Evolutionary conservation across 2,888 invertebrate species (phyloP), one percentile per base, ranked within the genome.

Genomic region (Eristalis tenax): DNA sequence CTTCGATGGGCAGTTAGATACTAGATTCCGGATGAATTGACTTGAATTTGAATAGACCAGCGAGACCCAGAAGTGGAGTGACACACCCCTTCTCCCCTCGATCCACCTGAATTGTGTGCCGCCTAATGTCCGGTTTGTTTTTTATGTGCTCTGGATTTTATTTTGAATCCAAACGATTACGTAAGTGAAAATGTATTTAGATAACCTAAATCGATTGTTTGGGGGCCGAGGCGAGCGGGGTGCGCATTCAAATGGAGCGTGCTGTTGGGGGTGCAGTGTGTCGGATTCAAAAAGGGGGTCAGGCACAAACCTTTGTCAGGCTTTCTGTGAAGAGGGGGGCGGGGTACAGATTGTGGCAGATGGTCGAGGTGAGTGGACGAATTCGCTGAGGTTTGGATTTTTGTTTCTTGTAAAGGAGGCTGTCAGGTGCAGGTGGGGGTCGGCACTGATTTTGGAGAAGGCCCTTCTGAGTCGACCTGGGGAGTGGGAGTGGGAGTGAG

Each of bases 201-300:
- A 73, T 85, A 85, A 85, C 84, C 84, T 40, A 77, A 73, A 77
- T 85, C 81, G 28, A 85, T 85, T 85, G 81, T 80, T 71, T 4
- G 59, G 26, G 57, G 13, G 23, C 1, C 1, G 59, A 4, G 23
- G 26, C 2, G 59, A n/a, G 3, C 15, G 59, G 26, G 26, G 50
- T 5, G 50, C 18, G 50, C 50, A 18, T 18, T 8, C 50, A 50
- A 50, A 18, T 50, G 50, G 50, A 50, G 50, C 50, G 50, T 50
- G 18, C 43, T 43, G 43, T 43, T 15, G 15, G 43, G 40, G 43
- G 43, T 43, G 43, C 43, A 43, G 43, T n/a, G 43, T 15, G 18
- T 50, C 4, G 50, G 50, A 8, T 2, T 11, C 13, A 13, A 18
- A 50, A 50, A 18, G 50, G 50, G 50, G 50, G 50, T 50, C 50